A percentile compares a stretch with the other conserved stretches of the same genome.
Conservation (phyloP, 2,113 vertebrate genomes). For the Perognathus longimembris region DNA sequence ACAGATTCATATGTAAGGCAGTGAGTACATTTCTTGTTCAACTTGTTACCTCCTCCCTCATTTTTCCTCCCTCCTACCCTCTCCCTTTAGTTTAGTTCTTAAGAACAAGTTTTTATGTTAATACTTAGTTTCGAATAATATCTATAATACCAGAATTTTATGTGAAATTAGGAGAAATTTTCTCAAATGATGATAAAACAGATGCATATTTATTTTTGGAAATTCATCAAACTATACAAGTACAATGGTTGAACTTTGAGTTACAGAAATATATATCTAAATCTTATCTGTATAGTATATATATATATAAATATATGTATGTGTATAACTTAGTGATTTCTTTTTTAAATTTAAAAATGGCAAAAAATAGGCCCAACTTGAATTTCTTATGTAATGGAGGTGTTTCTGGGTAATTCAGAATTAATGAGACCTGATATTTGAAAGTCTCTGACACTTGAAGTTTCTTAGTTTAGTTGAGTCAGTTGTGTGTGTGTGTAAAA, state of each 20-base stretch:
- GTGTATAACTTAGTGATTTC: background rate
- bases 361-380: background rate
- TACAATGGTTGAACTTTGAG: background rate
- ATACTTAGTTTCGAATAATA: background rate
- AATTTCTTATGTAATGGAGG: background rate
- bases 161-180: background rate
- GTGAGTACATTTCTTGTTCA: no score
- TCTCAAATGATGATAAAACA: background rate
- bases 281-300: no score
- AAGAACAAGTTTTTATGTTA: conserved; percentile 22
- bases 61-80: no score
- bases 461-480: background rate
- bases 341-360: background rate
- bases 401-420: background rate
- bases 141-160: conserved; percentile 25
- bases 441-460: background rate
- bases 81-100: conserved; percentile 22
- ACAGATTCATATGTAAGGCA: no score
- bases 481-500: background rate
- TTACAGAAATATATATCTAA: background rate
- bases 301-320: background rate
- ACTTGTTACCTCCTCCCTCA: no score
- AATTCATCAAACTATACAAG: background rate
- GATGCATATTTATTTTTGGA: background rate
- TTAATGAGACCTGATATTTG: background rate